Percentiles rank a stretch among this genome's conserved stretches.
Evolutionary conservation across 2,797 vertebrate genomes (phyloP).

Genomic region (Lateolabrax maculatus): DNA sequence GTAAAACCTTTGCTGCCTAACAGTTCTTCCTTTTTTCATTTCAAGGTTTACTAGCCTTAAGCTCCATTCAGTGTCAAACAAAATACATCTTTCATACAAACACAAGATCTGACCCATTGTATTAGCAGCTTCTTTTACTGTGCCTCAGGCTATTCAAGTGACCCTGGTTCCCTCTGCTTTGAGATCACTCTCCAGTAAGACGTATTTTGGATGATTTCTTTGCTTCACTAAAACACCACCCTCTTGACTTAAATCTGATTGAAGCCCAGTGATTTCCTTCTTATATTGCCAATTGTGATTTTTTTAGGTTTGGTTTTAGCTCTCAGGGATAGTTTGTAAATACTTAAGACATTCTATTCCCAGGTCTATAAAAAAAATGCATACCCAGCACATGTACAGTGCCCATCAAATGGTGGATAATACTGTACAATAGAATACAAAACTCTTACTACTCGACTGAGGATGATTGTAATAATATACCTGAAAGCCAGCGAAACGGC

Average conservation of each 20-base stretch:
- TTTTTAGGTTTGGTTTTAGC: neutral
- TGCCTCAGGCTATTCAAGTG: constrained; percentile 38
- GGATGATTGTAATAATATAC: no score
- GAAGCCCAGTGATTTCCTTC: neutral
- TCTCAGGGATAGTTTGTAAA: neutral
- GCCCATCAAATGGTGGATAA: no score
- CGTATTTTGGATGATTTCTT: constrained; percentile 20
- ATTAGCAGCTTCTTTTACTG: constrained; percentile 33
- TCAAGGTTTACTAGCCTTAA: constrained; percentile 1
- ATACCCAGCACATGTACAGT: no score
- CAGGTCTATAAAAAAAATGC: no score
- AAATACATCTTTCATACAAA: constrained; percentile 12
- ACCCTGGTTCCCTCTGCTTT: constrained; percentile 7
- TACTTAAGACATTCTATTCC: neutral
- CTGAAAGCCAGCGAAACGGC: no score
- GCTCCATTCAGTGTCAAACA: constrained; percentile 25
- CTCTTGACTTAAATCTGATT: constrained; percentile 1
- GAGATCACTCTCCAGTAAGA: constrained; percentile 10
- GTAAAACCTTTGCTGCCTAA: neutral
- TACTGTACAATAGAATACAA: no score
- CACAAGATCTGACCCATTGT: constrained; percentile 25
- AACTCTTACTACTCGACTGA: no score
- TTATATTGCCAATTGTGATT: neutral
- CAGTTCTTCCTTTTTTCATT: neutral
- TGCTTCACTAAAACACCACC: constrained; percentile 12